Base-by-base conservation (phyloP, 2,888 invertebrate genomes). In the Cosmia pyralina region DNA sequence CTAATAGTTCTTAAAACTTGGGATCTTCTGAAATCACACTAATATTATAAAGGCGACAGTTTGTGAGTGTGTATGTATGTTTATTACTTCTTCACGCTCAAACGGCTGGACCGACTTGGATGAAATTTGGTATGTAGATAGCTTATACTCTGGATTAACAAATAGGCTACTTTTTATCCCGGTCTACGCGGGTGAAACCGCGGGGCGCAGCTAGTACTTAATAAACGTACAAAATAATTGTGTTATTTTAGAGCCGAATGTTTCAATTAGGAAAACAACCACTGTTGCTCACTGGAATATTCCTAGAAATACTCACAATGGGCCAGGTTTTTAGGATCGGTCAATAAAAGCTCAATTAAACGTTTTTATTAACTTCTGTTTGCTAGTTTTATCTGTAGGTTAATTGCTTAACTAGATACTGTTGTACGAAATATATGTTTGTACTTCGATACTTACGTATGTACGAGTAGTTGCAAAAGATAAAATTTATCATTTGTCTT, bases 321-420 rank as follows among this genome's bases (percentile, higher is more conserved):
- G 46, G 15, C 55, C 55, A 53, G 58, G 64, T 53, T 73, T 72
- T 72, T 22, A 62, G 59, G 38, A 58, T 63, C 53, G 19, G 53
- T 48, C 70, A 74, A 73, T 69, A 72, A 69, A 77, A 70, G 38
- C 28, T 52, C 60, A 82, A 77, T 74, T 69, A 74, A 82, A 81
- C 81, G 58, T 81, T 82, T 69, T 67, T 63, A 65, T 68, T 64
- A 72, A 72, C 67, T 28, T 64, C 50, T 77, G 60, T 72, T 74
- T 68, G 65, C 53, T 62, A 58, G 69, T 67, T 76, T 69, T 65
- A 60, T 74, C 60, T 70, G 11, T 55, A 15, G 15, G 53, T 68
- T 73, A 66, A 74, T 79, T 71, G 62, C 65, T 83, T 46, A 15
- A 48, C 57, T 57, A 50, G 55, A 17, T n/a, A 68, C 46, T 34